Evolutionary conservation across 1,140 invertebrate genomes (phyloP).

Genomic region (Trichonephila clavata): DNA sequence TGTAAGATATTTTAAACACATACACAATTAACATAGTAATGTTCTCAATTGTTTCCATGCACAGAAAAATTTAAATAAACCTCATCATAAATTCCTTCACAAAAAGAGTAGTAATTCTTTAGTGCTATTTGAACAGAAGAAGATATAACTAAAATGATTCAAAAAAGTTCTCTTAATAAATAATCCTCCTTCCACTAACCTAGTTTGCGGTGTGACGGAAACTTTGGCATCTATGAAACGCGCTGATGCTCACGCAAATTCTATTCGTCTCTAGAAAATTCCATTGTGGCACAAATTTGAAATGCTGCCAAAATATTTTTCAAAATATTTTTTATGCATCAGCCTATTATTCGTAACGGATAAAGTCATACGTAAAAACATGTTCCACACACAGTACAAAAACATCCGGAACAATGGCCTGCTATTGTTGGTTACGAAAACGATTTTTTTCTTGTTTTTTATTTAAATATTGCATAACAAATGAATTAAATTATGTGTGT

Average conservation of each 20-base stretch:
- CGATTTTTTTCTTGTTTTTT: not conserved
- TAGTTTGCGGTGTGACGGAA: not conserved
- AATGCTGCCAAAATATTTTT: not conserved
- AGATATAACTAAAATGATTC: not conserved
- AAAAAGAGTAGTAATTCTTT: no score
- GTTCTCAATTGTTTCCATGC: no score
- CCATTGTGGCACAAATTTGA: not conserved
- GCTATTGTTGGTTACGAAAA: not conserved
- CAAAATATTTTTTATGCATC: not conserved
- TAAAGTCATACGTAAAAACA: conserved; percentile 22
- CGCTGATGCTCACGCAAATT: not conserved
- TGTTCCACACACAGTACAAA: no score
- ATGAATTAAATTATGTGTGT: not conserved
- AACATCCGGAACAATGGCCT: no score
- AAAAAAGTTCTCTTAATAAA: not conserved
- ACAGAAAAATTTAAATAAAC: no score
- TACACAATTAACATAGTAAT: no score
- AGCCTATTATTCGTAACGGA: not conserved
- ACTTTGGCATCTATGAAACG: not conserved
- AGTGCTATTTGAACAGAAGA: no score
- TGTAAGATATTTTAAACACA: no score
- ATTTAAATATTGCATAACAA: not conserved
- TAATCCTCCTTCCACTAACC: not conserved
- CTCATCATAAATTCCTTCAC: no score
- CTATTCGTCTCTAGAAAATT: not conserved